Evolutionary conservation across 1,140 invertebrate genomes (phyloP), one percentile per base, ranked within the genome.

Genomic region (Drosophila seguyi): DNA sequence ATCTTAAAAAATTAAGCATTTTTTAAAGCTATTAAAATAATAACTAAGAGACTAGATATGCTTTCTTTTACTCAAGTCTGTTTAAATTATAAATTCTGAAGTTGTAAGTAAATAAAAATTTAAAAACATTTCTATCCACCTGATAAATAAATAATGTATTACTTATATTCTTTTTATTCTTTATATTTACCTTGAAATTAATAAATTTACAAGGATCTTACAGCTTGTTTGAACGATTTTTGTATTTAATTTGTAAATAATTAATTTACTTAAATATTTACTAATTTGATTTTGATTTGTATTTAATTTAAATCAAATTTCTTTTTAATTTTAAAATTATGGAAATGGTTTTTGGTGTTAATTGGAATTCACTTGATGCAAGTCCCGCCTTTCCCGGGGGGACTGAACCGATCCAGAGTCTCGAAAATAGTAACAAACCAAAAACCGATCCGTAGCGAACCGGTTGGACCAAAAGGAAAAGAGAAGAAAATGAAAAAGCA

Each of bases 391-490:
- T 62, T 34, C 27, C 58, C 61, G 36, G 27, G 65, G 58, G 31
- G 45, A 50, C 58, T 68, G 65, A 61, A 68, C 42, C 58, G 44
- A 63, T 68, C 59, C 59, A 39, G 47, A 69, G 60, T 7, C 57
- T 73, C 72, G 65, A 80, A 85, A 84, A 84, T 80, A 84, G 81
- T 76, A 80, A 83, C 68, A 65, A 34, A 52, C 60, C 62, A 41
- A 72, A 45, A 67, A 55, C 47, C 36, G 36, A 59, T 44, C 36
- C 31, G n/a, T 53, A 20, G 48, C 56, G 50, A 83, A 83, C 81
- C 81, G 81, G 81, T 84, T 83, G 75, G 31, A 66, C 38, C 52
- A 57, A 72, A 60, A 60, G 27, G 27, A 56, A 38, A 36, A 55
- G 13, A 58, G 50, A 60, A 75, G 48, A 48, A 65, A 41, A 59